Base-by-base conservation (phyloP, 2,797 vertebrate genomes). In the Lithobates pipiens region DNA sequence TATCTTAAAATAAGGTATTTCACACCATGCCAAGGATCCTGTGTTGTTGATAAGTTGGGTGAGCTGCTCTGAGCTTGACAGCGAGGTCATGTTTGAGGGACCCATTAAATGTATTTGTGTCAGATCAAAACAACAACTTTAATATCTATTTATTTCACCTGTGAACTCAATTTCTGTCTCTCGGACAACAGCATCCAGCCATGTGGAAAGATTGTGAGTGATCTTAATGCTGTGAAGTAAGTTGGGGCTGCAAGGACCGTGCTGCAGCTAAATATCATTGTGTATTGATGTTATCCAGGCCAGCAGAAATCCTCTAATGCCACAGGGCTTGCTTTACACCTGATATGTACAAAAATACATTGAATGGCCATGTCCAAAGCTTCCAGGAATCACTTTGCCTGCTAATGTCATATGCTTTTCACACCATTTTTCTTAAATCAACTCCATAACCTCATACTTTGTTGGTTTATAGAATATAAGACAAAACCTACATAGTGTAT, bases 61-160 rank as follows among this genome's bases (percentile, higher is more conserved):
- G 54, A 80, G 77, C 9, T 2, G 39, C 73, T 0, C 82, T 34
- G 34, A 77, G 54, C 21, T 73, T 82, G 44, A 85, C 67, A 89
- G 84, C 18, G 0, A 10, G 90, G 89, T 80, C 74, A 74, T 80
- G 73, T 83, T 79, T 76, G 86, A 83, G 77, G 71, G 81, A 87
- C 85, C 85, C 85, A 87, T 83, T 87, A 87, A 87, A 83, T 83
- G 85, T 83, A 83, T 87, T 87, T 83, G 80, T 87, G 85, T 86
- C 85, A 83, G 74, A 83, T 83, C 81, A 83, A 87, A 87, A 87
- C 88, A 91, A 90, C 92, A 90, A 89, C 90, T 89, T 89, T 89
- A 91, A 91, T 90, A 88, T 89, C 75, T 89, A 89, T 92, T 92
- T 91, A 91, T 91, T 89, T 88, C 88, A 3, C 86, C 89, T 82